phyloP scores from a whole-genome alignment of 2,797 vertebrate species.

The Neopelma chrysocephalum region DNA sequence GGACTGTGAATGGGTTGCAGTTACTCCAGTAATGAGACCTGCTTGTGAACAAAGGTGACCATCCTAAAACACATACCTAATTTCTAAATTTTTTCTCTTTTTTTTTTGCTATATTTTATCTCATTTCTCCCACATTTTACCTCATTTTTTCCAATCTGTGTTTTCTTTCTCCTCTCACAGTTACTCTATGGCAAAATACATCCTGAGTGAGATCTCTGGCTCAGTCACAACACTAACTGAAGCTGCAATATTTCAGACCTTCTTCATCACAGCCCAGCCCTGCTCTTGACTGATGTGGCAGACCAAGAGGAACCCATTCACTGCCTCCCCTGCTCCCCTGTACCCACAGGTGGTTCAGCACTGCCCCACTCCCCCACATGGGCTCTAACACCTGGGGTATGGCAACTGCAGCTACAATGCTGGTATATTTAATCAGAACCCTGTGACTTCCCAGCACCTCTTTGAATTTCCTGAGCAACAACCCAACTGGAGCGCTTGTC shows the following conservation, averaged over 20 bases:
- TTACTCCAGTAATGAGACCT: background rate
- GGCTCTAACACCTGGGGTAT: background rate
- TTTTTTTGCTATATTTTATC: background rate
- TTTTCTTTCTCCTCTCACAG: background rate
- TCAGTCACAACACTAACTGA: background rate
- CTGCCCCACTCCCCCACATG: fast-evolving
- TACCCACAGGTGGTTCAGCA: background rate
- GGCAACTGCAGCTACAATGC: background rate
- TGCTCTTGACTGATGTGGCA: fast-evolving
- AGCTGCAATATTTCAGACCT: background rate
- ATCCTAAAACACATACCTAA: background rate
- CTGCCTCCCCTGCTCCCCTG: background rate
- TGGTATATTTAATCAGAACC: background rate
- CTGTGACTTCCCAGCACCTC: background rate
- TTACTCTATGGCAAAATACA: fast-evolving
- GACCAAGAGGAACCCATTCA: background rate
- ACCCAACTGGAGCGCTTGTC: background rate
- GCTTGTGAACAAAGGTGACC: background rate
- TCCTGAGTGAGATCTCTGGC: background rate
- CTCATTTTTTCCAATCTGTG: background rate
- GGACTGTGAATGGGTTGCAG: background rate
- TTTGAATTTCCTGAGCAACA: background rate
- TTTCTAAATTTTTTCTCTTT: background rate
- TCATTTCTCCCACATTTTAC: background rate
- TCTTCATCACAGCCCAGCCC: background rate